phyloP scores from a whole-genome alignment of 2,113 vertebrate species.

The Psettodes erumei region DNA sequence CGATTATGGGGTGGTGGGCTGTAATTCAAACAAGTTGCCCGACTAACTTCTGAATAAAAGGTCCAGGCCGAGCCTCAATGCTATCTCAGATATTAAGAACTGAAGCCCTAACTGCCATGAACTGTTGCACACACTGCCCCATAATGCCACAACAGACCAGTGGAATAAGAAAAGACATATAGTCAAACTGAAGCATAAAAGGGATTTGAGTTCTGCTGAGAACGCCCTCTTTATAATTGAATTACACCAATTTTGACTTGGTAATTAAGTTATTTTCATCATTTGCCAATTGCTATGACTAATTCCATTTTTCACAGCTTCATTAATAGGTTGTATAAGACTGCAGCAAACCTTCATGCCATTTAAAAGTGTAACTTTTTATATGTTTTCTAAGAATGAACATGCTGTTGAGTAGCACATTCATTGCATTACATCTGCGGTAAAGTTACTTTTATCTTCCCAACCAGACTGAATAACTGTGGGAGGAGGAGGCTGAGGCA shows the following conservation, averaged over 20 bases:
- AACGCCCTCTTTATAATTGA: slow-evolving; percentile 20
- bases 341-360: neutral
- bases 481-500: slow-evolving; percentile 50
- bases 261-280: slow-evolving; percentile 22
- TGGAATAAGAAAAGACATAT: slow-evolving; percentile 6
- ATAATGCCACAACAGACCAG: neutral
- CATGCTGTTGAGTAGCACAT: neutral
- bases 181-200: slow-evolving; percentile 1
- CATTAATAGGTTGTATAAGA: neutral
- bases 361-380: slow-evolving; percentile 11
- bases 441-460: slow-evolving; percentile 24
- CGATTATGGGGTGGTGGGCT: slow-evolving; percentile 32
- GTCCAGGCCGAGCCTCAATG: slow-evolving; percentile 7
- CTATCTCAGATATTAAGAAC: slow-evolving; percentile 4
- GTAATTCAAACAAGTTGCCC: slow-evolving; percentile 29
- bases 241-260: slow-evolving; percentile 41
- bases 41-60: too few relatives aligned
- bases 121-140: slow-evolving; percentile 7
- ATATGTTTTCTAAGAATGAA: neutral
- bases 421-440: neutral
- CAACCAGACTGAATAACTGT: slow-evolving; percentile 31
- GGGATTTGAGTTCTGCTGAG: slow-evolving; percentile 3
- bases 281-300: slow-evolving; percentile 21
- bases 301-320: slow-evolving; percentile 1
- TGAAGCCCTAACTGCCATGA: slow-evolving; percentile 15